Conservation (phyloP, 2,797 vertebrate genomes). For the Emys orbicularis region DNA sequence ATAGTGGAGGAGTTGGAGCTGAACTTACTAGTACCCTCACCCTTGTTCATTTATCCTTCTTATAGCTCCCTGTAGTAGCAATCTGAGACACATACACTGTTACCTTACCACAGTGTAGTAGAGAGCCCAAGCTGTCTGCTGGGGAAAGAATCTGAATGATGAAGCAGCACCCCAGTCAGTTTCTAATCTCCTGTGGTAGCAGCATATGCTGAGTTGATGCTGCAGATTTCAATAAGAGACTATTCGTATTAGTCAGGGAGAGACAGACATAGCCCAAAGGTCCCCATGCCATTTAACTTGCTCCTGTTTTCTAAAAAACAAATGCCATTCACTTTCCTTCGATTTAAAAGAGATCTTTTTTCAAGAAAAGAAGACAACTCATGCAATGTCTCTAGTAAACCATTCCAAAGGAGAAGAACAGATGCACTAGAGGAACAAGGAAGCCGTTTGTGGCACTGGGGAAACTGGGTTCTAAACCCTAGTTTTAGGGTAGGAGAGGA, state of each 20-base stretch:
- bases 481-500: fast-evolving
- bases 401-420: background rate
- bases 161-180: background rate
- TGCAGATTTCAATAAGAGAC: conserved; percentile 3
- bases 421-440: background rate
- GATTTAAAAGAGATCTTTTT: background rate
- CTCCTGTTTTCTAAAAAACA: background rate
- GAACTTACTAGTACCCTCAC: background rate
- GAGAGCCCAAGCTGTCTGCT: background rate
- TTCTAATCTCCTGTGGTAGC: background rate
- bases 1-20: background rate
- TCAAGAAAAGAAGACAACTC: background rate
- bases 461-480: background rate
- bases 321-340: background rate
- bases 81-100: background rate
- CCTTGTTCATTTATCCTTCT: background rate
- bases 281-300: background rate
- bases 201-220: background rate
- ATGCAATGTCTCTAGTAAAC: background rate
- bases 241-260: background rate
- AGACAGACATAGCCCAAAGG: fast-evolving
- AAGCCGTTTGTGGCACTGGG: background rate
- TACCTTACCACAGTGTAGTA: background rate
- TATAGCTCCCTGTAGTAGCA: background rate
- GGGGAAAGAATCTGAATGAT: background rate